Evolutionary conservation across 2,888 invertebrate genomes (phyloP).

Genomic region (Augiades crinisus): DNA sequence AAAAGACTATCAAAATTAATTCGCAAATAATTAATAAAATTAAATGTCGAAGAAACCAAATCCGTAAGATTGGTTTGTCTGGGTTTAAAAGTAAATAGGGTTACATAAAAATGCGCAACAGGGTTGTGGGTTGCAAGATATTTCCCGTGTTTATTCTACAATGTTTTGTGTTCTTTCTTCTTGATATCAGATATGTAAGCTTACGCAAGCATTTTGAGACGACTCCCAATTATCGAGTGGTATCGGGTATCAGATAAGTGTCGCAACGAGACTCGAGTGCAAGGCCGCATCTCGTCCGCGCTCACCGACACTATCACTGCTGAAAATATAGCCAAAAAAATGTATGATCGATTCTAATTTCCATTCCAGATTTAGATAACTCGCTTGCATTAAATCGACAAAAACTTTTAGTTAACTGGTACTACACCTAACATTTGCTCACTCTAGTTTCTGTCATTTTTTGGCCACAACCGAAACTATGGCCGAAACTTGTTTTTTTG

Average conservation of each 20-base stretch:
- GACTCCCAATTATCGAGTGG: slow-evolving; percentile 7
- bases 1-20: no score
- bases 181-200: not conserved
- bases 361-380: not conserved
- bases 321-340: not conserved
- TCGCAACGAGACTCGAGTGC: slow-evolving; percentile 1
- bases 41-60: no score
- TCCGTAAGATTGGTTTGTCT: no score
- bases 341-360: not conserved
- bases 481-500: no score
- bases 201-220: slow-evolving; percentile 2
- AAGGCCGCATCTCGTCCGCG: not conserved
- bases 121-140: no score
- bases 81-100: no score
- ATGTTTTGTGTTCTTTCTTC: not conserved
- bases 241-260: slow-evolving; percentile 1
- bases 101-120: not conserved
- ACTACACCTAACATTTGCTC: no score
- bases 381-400: not conserved
- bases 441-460: no score
- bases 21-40: no score
- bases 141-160: not conserved
- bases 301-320: not conserved
- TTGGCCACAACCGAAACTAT: no score
- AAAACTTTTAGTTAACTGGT: not conserved